Evolutionary conservation across 2,113 vertebrate genomes (phyloP), one percentile per base, ranked within the genome.

Genomic region (Ptyas mucosa): DNA sequence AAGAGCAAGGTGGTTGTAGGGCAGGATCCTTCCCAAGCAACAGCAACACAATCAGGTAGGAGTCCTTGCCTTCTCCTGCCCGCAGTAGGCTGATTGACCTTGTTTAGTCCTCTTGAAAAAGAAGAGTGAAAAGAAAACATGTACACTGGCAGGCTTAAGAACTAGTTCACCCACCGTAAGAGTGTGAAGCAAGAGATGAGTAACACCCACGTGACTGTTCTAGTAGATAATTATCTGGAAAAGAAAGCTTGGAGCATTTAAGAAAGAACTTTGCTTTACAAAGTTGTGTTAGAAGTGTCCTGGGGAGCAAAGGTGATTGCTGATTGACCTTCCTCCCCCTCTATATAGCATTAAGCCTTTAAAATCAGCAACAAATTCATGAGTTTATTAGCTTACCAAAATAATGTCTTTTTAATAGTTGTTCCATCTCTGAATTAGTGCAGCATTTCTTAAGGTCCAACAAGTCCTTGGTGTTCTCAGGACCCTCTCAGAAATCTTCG

Each of bases 51-150:
- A 90, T 94, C 18, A 88, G 90, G 53, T 91, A 52, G 55, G 85
- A 91, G 95, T 94, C 91, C 91, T 94, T 95, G 91, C 94, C 89
- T 53, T 29, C 94, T 93, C 94, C 93, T 92, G 51, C 18, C 34
- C 90, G 26, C 3, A 49, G 6, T 49, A 29, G 8, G 2, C 0
- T 0, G 0, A 81, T 90, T 89, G 43, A 43, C 23, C 46, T 93
- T 87, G 58, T 87, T 91, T n/a, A 91, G 61, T 88, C 89, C 88
- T 95, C 93, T 93, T 91, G 93, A 52, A 92, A 94, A 94, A 88
- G 53, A 75, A 93, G 53, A 93, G 93, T 69, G 57, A 58, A 92
- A 87, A 34, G 54, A 52, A 51, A 75, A 49, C 46, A 58, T 29
- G 61, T 3, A 14, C 23, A 89, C 21, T 61, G 53, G 26, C 86